These are phyloP conservation scores for Solenodon paradoxus DNA, from an alignment of 2,113 vertebrate species.

Conservation along the genomic window DNA sequence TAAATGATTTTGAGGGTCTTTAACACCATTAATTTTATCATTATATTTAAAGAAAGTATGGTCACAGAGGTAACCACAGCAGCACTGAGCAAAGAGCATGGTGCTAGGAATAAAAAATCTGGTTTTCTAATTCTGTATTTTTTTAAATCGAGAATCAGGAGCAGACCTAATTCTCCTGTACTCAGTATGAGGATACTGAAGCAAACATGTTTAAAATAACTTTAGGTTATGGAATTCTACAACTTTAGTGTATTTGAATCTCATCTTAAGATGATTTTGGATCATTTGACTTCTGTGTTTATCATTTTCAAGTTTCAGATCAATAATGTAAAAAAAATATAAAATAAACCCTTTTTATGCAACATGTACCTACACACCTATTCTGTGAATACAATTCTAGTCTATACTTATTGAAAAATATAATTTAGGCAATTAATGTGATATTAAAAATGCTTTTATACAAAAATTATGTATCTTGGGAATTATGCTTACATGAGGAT, in stretches of 20 bases:
- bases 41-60: not conserved
- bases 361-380: not conserved
- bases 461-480: not conserved
- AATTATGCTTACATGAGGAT: not conserved
- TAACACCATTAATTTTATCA: not conserved
- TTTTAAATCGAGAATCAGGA: conserved; percentile 4
- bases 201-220: not conserved
- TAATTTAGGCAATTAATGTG: not conserved
- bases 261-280: not conserved
- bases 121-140: not conserved
- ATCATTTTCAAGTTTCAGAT: not conserved
- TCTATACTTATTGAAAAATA: not conserved
- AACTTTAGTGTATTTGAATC: not conserved
- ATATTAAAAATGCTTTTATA: conserved; percentile 19
- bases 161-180: not conserved
- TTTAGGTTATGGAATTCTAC: not conserved
- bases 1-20: not conserved
- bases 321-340: conserved; percentile 25
- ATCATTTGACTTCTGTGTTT: not conserved
- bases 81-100: not conserved
- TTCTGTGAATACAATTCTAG: not conserved
- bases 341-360: not conserved
- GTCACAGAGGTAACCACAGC: not conserved
- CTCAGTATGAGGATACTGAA: not conserved
- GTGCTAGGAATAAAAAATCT: not conserved